A percentile compares a stretch with the other conserved stretches of the same genome.
Conservation (phyloP, 92 coral and sea anemone species). For the Paragorgia papillata region DNA sequence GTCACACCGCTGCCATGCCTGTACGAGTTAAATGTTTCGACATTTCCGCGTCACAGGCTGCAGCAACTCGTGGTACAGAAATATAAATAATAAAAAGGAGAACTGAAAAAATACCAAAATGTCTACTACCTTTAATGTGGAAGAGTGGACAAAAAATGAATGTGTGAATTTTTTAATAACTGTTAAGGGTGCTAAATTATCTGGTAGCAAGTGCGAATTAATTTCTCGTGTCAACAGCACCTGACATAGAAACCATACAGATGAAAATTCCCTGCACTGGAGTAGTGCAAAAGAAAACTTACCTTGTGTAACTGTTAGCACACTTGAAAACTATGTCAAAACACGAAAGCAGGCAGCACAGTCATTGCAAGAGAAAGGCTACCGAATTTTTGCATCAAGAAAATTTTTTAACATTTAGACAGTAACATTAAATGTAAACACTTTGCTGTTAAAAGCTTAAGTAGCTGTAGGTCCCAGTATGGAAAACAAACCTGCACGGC, state of each 20-base stretch:
- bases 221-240: constrained; percentile 14
- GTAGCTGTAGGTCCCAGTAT: constrained; percentile 9
- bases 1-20: background rate
- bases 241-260: constrained; percentile 4
- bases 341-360: constrained; percentile 16
- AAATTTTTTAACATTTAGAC: constrained; percentile 24
- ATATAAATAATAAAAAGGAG: background rate
- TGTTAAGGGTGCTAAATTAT: constrained; percentile 21
- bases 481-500: constrained; percentile 30
- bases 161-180: constrained; percentile 5
- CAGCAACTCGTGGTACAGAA: background rate
- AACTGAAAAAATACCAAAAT: background rate
- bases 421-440: background rate
- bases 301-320: constrained; percentile 2
- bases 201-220: constrained; percentile 21
- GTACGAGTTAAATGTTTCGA: constrained; percentile 1
- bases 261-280: constrained; percentile 21
- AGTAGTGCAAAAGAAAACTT: constrained; percentile 12
- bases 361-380: constrained; percentile 26
- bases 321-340: constrained; percentile 9
- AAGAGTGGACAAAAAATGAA: constrained; percentile 21
- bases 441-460: constrained; percentile 10
- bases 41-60: constrained; percentile 17
- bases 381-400: constrained; percentile 21
- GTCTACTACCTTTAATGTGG: constrained; percentile 5